A percentile compares a stretch with the other conserved stretches of the same genome.
Evolutionary conservation across 2,797 vertebrate species (phyloP).

Genomic region (Lacerta agilis): DNA sequence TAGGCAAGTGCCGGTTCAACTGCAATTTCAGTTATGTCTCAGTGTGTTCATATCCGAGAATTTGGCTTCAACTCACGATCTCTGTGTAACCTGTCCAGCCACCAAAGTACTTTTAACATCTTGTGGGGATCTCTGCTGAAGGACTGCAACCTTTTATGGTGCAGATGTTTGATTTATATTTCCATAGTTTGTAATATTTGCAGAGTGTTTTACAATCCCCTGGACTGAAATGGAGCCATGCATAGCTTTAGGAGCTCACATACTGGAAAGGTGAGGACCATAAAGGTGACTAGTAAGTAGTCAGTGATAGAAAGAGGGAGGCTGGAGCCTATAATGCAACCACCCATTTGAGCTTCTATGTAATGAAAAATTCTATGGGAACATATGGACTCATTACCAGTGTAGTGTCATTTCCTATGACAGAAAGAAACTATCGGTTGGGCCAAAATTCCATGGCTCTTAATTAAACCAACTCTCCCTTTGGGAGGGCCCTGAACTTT

Average conservation of each 20-base stretch:
- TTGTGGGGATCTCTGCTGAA: conserved; percentile 7
- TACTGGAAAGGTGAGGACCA: background rate
- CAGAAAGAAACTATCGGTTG: background rate
- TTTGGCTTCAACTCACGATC: background rate
- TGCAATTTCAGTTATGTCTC: background rate
- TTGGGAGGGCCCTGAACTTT: background rate
- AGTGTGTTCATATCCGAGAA: conserved; percentile 19
- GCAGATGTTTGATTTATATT: conserved; percentile 10
- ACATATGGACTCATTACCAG: background rate
- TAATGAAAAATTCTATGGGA: background rate
- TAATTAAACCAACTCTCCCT: background rate
- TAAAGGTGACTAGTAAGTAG: background rate
- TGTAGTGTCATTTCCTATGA: background rate
- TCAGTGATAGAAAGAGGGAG: background rate
- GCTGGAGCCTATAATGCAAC: background rate
- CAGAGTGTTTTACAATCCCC: background rate
- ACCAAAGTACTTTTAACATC: conserved; percentile 9
- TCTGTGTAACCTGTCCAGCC: conserved; percentile 11
- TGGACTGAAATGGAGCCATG: conserved; percentile 13
- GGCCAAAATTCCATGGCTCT: background rate
- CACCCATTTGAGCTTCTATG: background rate
- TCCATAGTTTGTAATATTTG: background rate
- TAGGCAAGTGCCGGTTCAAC: conserved; percentile 36
- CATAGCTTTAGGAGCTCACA: conserved; percentile 3
- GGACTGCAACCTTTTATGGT: conserved; percentile 5